Evolutionary conservation across 2,888 invertebrate genomes (phyloP).

Genomic region (Epirrhoe alternata): DNA sequence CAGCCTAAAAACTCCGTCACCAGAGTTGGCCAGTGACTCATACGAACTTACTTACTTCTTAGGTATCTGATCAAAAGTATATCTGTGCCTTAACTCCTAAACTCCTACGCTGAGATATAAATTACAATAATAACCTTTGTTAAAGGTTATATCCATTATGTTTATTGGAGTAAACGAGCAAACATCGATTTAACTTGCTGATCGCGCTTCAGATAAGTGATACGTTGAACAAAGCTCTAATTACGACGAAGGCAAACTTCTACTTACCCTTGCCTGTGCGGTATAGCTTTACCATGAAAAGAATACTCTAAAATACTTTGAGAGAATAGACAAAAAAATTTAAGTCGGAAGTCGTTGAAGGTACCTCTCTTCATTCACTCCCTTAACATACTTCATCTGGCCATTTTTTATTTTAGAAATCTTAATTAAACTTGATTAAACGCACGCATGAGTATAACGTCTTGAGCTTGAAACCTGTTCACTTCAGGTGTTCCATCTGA

Average conservation of each 20-base stretch:
- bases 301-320: background rate
- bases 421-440: background rate
- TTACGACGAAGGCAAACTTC: background rate
- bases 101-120: background rate
- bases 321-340: background rate
- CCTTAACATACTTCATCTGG: too few relatives aligned
- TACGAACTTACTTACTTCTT: too few relatives aligned
- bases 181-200: slow-evolving; percentile 27
- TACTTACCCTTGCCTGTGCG: background rate
- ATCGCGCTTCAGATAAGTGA: slow-evolving; percentile 9
- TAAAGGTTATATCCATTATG: slow-evolving; percentile 1
- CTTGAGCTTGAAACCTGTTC: slow-evolving; percentile 1
- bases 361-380: too few relatives aligned
- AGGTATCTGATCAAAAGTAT: background rate
- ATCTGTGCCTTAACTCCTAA: background rate
- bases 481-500: slow-evolving; percentile 22
- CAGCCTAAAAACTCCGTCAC: too few relatives aligned
- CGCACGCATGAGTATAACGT: background rate
- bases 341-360: too few relatives aligned
- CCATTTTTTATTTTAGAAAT: background rate
- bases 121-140: slow-evolving; percentile 9
- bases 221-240: slow-evolving; percentile 10
- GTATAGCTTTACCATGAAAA: background rate
- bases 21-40: too few relatives aligned
- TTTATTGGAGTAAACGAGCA: slow-evolving; percentile 17